A percentile compares a stretch with the other conserved stretches of the same genome.
phyloP scores from a whole-genome alignment of 2,113 vertebrate species.

The Phalacrocorax carbo region DNA sequence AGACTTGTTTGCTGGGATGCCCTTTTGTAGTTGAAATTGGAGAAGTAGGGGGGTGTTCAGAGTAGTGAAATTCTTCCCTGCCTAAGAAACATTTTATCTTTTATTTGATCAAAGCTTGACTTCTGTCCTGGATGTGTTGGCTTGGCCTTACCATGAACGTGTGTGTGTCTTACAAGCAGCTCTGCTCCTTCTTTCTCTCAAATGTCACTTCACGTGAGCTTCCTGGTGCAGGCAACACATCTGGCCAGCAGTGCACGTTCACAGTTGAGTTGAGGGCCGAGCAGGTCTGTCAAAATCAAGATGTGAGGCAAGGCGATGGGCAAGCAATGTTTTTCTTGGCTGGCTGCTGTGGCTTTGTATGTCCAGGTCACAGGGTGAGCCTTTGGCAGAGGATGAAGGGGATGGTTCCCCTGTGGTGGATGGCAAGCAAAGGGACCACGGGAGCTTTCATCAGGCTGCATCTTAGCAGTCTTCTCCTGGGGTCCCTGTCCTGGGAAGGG shows the following conservation, averaged over 20 bases:
- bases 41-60: fast-evolving
- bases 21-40: background rate
- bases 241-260: background rate
- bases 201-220: background rate
- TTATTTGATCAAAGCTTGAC: background rate
- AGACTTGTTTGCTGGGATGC: background rate
- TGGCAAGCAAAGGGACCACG: background rate
- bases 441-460: background rate
- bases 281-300: background rate
- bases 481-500: background rate
- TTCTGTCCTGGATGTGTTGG: background rate
- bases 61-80: background rate
- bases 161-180: background rate
- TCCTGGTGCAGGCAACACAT: background rate
- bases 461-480: background rate
- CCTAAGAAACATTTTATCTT: background rate
- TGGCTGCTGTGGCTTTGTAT: background rate
- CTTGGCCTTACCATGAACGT: fast-evolving
- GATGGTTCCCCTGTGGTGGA: background rate
- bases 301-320: background rate
- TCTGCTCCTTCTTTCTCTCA: background rate
- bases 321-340: background rate
- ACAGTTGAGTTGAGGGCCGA: background rate
- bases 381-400: background rate
- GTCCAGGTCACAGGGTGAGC: fast-evolving